Evolutionary conservation across 2,797 vertebrate species (phyloP).

Genomic region (Phrynocephalus guinanensis): DNA sequence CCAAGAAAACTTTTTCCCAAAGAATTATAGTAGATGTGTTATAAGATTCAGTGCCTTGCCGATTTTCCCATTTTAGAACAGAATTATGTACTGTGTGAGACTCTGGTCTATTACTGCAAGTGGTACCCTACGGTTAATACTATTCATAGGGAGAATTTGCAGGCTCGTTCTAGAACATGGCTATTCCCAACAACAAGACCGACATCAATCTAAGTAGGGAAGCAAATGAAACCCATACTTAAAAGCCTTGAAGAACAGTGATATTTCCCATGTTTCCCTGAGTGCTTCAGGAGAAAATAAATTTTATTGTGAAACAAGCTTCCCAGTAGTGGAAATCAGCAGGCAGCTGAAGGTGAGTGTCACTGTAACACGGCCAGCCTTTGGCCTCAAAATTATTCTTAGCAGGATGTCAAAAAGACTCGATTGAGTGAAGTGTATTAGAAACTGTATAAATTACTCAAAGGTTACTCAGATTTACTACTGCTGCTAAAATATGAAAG

Average conservation of each 20-base stretch:
- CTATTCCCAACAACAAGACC: slow-evolving; percentile 92
- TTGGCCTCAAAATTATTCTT: background rate
- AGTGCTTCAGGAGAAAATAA: background rate
- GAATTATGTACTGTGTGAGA: background rate
- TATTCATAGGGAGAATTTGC: background rate
- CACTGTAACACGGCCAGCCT: background rate
- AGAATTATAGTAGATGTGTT: background rate
- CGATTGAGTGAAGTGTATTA: background rate
- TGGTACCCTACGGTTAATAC: background rate
- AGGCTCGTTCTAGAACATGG: background rate
- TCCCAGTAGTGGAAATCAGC: background rate
- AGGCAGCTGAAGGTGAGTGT: slow-evolving; percentile 18
- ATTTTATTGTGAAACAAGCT: slow-evolving; percentile 21
- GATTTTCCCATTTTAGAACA: background rate
- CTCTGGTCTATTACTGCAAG: background rate
- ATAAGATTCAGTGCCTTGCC: background rate
- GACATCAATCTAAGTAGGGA: slow-evolving; percentile 83
- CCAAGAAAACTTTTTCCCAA: background rate
- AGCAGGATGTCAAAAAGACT: background rate
- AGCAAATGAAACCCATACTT: slow-evolving; percentile 46
- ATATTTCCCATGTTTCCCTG: background rate
- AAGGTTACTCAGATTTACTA: background rate
- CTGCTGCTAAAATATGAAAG: background rate
- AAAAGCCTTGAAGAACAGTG: background rate
- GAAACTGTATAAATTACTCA: background rate